Base-by-base conservation (phyloP, 2,797 vertebrate species). In the Parauchenoglanis punctatus region DNA sequence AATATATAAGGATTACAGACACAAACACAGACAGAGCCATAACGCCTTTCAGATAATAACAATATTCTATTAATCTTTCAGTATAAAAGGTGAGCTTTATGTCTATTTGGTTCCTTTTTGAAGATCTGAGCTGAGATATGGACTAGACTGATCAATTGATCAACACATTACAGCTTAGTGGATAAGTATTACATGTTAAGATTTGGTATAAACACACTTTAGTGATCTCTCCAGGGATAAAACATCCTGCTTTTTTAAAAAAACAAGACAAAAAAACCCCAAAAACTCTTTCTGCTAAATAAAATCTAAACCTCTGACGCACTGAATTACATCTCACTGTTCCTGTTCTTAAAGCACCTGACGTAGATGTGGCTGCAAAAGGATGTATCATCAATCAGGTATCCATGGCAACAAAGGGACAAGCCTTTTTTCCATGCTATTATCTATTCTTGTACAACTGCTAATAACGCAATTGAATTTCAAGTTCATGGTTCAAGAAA, bases 391-490 rank as follows among this genome's bases (percentile, higher is more conserved):
- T 52, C 56, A 85, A n/a, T 54, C 68, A 81, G 28, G 87, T 89
- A 88, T 81, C 90, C 88, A 91, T 87, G 73, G 87, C 87, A 89
- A 88, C 78, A 23, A n/a, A 63, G 12, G 78, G 46, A 78, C 82
- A 86, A 87, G 67, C 31, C 67, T 20, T 87, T 85, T 72, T 68
- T 68, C n/a, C 58, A 3, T 46, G 46, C 44, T 67, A 58, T 77
- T 56, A 83, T 87, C 54, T 70, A 81, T 73, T 88, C 65, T 31
- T n/a, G 8, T 65, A 56, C 35, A 84, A 70, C 54, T 23, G 11
- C 58, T 18, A 78, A 56, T 28, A 1, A 80, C 70, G 59, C 3
- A 76, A 77, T 49, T 78, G n/a, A 54, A 89, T 81, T 82, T 59
- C 2, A 75, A 84, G 58, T 4, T 7, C 20, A 12, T 46, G 13